Base-by-base conservation (phyloP, 2,797 vertebrate species). In the Poecilia gillii region DNA sequence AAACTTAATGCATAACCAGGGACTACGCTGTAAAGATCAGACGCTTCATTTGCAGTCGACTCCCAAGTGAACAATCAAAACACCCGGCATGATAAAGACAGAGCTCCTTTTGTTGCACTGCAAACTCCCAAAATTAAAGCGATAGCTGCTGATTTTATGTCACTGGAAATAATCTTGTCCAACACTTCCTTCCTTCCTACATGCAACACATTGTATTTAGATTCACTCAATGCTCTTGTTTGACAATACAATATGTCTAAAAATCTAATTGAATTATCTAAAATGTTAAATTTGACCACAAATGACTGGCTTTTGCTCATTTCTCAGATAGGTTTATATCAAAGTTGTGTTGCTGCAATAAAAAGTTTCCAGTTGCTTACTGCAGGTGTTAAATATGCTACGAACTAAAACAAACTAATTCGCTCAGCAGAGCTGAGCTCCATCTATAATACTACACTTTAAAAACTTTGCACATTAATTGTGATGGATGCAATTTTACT, bases 1-100 rank as follows among this genome's bases (percentile, higher is more conserved):
- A 39, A 55, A 55, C 75, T 14, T 33, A 51, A 85, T 66, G 71
- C 0, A 59, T 75, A 36, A 78, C 62, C 11, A 59, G 49, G 49
- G 0, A 55, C 23, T 46, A 68, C 0, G 47, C 23, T 72, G 51
- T 47, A n/a, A 62, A 75, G 45, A 74, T 68, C 20, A 57, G 47
- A 53, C 6, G 43, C 49, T 64, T 43, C 36, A 46, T 12, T 18
- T 13, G 2, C n/a, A 41, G 64, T 53, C 64, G 59, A 13, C 45
- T 47, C 8, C 7, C 3, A 20, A 73, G 7, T 66, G 55, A 20
- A 66, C 74, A n/a, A 79, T 31, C 9, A 68, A 62, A 53, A 28
- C 47, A 71, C 36, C 4, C 73, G 36, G 45, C 5, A 72, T 59
- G 49, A 74, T 12, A 59, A 71, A 23, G 43, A 64, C 71, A 23